Evolutionary conservation across 2,113 vertebrate genomes (phyloP).

Genomic region (Platichthys flesus): DNA sequence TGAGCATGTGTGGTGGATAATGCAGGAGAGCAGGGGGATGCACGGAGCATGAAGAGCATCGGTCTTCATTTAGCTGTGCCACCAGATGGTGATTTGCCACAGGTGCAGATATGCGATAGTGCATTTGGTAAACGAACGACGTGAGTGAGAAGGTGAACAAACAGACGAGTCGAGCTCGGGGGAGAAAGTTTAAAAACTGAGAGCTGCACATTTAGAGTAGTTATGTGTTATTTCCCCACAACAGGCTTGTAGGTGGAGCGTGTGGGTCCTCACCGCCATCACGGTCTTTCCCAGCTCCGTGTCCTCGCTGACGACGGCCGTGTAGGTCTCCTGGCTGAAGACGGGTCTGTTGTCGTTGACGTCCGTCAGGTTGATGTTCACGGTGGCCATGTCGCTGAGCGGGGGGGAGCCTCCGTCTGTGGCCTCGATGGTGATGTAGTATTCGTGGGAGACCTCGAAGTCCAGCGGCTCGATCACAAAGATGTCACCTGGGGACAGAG

Average conservation of each 20-base stretch:
- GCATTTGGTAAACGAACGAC: slow-evolving; percentile 16
- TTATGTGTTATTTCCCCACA: slow-evolving; percentile 5
- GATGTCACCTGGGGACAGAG: slow-evolving; percentile 85
- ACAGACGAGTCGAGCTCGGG: slow-evolving; percentile 19
- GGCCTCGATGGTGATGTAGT: slow-evolving; percentile 95
- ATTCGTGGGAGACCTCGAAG: slow-evolving; percentile 92
- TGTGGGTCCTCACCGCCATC: slow-evolving; percentile 80
- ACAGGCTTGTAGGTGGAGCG: not conserved
- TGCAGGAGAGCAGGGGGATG: slow-evolving; percentile 27
- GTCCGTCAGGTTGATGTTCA: slow-evolving; percentile 95
- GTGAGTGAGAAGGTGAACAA: slow-evolving; percentile 37
- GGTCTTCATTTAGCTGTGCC: slow-evolving; percentile 59
- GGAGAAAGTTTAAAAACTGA: slow-evolving; percentile 3
- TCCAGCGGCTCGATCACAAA: slow-evolving; percentile 92
- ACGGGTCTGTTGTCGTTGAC: slow-evolving; percentile 93
- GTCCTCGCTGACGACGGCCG: slow-evolving; percentile 92
- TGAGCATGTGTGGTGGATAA: slow-evolving; percentile 59
- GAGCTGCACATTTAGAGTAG: slow-evolving; percentile 11
- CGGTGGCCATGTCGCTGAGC: slow-evolving; percentile 91
- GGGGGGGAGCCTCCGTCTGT: slow-evolving; percentile 92
- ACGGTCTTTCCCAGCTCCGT: slow-evolving; percentile 87
- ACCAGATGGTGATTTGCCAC: slow-evolving; percentile 71
- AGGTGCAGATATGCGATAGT: slow-evolving; percentile 55
- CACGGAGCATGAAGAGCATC: slow-evolving; percentile 64
- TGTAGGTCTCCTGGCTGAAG: slow-evolving; percentile 92